phyloP scores from a whole-genome alignment of 2,797 vertebrate species.

The Microctenopoma stevenorrisi region DNA sequence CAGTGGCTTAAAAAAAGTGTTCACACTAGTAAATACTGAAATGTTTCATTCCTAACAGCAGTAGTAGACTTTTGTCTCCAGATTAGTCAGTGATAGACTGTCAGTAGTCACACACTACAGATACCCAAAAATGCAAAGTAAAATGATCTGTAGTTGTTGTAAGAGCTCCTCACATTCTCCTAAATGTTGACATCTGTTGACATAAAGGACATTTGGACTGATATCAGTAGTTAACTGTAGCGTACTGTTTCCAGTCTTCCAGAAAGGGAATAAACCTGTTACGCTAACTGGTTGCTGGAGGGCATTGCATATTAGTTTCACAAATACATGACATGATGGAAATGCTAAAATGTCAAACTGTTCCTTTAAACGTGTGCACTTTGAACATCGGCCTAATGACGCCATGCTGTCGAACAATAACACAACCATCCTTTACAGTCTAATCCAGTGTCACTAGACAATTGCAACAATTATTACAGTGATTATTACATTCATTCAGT shows the following conservation, averaged over 20 bases:
- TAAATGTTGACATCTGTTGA: constrained; percentile 59
- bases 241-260: constrained; percentile 17
- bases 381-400: constrained; percentile 1
- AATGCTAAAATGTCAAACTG: constrained; percentile 7
- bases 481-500: constrained; percentile 2
- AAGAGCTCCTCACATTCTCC: constrained; percentile 30
- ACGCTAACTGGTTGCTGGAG: neutral
- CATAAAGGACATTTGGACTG: constrained; percentile 52
- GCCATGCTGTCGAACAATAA: constrained; percentile 18
- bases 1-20: constrained; percentile 8
- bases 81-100: constrained; percentile 7
- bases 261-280: neutral
- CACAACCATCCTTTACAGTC: constrained; percentile 16
- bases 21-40: constrained; percentile 1
- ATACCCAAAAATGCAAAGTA: constrained; percentile 31
- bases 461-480: neutral
- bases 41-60: constrained; percentile 23
- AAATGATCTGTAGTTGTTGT: constrained; percentile 28
- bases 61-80: constrained; percentile 13
- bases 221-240: constrained; percentile 39
- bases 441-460: constrained; percentile 13
- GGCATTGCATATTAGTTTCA: neutral
- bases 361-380: constrained; percentile 20
- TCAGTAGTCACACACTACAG: constrained; percentile 47
- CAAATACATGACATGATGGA: neutral